Conservation (phyloP, 2,888 invertebrate species). For the Rutpela maculata region DNA sequence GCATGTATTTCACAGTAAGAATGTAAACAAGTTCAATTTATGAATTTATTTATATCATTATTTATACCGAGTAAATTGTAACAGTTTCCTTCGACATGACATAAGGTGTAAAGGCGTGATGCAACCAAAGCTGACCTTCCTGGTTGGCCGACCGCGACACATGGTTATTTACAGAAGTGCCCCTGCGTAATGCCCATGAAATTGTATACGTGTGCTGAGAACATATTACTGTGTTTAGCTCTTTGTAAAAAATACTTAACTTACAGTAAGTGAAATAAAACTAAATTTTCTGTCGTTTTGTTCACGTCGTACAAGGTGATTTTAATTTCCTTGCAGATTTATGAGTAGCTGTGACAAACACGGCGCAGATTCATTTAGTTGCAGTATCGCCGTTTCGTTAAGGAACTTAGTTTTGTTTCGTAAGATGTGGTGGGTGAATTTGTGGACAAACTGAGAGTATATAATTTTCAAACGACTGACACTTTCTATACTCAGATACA, state of each 20-base stretch:
- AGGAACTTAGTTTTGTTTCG: no score
- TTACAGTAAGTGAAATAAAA: background rate
- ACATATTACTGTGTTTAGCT: background rate
- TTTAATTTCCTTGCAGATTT: background rate
- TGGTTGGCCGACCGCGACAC: constrained; percentile 48
- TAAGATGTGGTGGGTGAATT: no score
- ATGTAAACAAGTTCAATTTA: background rate
- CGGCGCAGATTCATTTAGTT: no score
- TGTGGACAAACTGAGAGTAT: no score
- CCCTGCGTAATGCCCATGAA: constrained; percentile 29
- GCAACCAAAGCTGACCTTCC: constrained; percentile 53
- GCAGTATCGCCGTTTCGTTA: no score
- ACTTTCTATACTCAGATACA: no score
- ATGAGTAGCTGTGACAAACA: no score
- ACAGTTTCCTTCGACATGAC: constrained; percentile 17
- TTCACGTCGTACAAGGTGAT: background rate
- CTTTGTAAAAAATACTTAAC: background rate
- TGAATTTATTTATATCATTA: constrained; percentile 4
- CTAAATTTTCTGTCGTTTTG: background rate
- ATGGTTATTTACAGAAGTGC: constrained; percentile 26
- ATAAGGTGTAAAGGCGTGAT: constrained; percentile 27
- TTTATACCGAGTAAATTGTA: background rate
- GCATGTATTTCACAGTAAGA: background rate
- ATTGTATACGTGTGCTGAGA: constrained; percentile 17
- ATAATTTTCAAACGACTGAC: no score